Base-by-base conservation (phyloP, 2,797 vertebrate genomes). In the Enteromius radiatus region DNA sequence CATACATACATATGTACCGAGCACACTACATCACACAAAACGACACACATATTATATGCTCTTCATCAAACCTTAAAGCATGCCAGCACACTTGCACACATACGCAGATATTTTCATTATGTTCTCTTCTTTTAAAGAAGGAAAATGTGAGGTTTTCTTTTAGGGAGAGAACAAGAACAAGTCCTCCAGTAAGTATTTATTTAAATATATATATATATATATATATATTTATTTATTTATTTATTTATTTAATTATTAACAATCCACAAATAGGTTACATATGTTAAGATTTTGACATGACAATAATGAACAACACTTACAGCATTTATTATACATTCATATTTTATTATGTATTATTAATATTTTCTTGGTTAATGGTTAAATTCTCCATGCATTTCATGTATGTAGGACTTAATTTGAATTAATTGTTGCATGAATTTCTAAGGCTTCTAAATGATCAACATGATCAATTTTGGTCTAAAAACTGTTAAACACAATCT, bases 1-100 rank as follows among this genome's bases (percentile, higher is more conserved):
- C 84, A 89, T 75, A 68, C 70, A 82, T 65, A 74, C 81, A 87
- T 84, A 87, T 88, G 84, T 78, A 83, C 73, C 0, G 21, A 47
- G 65, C 41, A 38, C 74, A 77, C 38, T 77, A 77, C 81, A 82
- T 82, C 80, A 76, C 47, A 67, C 9, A 17, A 26, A 76, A 76
- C 26, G 71, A 67, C 71, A 76, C 19, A 56, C 63, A 59, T 67
- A 82, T 82, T 76, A 67, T 67, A 75, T 76, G 80, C 71, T 56
- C 80, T 82, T 82, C 47, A 82, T 67, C 71, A 82, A 75, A 77
- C 65, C 49, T 83, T 83, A 70, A 83, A 83, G 64, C 64, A 83
- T 77, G 65, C 74, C 74, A 76, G 65, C 52, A 70, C 81, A 77
- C 52, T 61, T 47, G 43, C 63, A 23, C 73, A 82, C 38, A 82